Evolutionary conservation across 2,797 vertebrate species (phyloP), one percentile per base, ranked within the genome.

Genomic region (Gymnothorax javanicus): DNA sequence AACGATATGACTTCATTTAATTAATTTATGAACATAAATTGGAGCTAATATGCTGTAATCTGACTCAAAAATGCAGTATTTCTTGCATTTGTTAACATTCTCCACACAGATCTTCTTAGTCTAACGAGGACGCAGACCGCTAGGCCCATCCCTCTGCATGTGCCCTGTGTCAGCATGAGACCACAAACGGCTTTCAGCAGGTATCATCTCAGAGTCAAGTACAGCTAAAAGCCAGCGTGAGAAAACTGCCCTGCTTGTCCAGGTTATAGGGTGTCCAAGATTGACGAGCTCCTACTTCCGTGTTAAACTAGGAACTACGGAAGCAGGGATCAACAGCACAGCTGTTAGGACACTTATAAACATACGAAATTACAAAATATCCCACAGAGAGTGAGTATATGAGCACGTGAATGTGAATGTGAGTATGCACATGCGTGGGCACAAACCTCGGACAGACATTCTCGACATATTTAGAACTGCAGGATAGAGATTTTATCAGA

Each of bases 171-270:
- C 79, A 82, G 79, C 8, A 12, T 23, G 54, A 82, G 56, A 82
- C 79, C 79, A 57, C 79, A 58, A 82, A 54, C 13, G 23, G 54
- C 79, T 57, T 82, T 82, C 23, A 82, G 56, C 2, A 58, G 79
- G 43, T 12, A 82, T 82, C 54, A 82, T 58, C 54, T 82, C 79
- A 82, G 23, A 11, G 75, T 77, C 43, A 52, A 77, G 7, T 52
- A 52, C 43, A 23, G 50, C 8, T 11, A 1, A 17, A 17, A 23
- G 75, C n/a, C 52, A 23, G 75, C 25, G 7, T n/a, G 33, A 56
- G 77, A 81, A 81, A 56, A 81, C 7, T 9, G 6, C 23, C 77
- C n/a, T 12, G 4, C 20, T 33, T 56, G 50, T 81, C 50, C 23
- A 3, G 77, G 8, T 81, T 23, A 54, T 81, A 9, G 52, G 23